Conservation (phyloP, 2,113 vertebrate species). For the Bubo blakistoni region DNA sequence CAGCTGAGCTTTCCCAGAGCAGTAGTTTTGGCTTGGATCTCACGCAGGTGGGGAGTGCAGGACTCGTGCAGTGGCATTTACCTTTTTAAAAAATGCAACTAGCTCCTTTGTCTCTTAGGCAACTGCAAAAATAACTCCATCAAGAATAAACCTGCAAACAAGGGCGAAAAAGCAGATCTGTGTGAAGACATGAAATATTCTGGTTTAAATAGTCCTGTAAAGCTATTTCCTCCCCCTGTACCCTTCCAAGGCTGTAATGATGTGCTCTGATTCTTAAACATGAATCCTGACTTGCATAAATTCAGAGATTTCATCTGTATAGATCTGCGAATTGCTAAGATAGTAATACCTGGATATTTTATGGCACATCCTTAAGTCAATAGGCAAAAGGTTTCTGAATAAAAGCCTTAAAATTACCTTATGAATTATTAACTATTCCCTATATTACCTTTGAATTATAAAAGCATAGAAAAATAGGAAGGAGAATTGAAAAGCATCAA, state of each 20-base stretch:
- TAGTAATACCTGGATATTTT: slow-evolving; percentile 71
- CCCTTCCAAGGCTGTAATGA: slow-evolving; percentile 20
- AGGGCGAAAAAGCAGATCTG: slow-evolving; percentile 58
- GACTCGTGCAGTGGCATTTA: not conserved
- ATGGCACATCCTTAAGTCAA: slow-evolving; percentile 74
- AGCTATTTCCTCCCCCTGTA: slow-evolving; percentile 46
- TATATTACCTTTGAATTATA: slow-evolving; percentile 75
- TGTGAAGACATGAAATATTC: slow-evolving; percentile 51
- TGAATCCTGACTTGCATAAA: slow-evolving; percentile 57
- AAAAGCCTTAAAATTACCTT: slow-evolving; percentile 76
- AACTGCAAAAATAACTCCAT: slow-evolving; percentile 57
- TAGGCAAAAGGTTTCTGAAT: slow-evolving; percentile 73
- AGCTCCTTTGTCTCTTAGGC: slow-evolving; percentile 54
- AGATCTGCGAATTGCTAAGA: slow-evolving; percentile 50
- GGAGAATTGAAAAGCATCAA: slow-evolving; percentile 75
- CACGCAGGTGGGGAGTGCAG: not conserved
- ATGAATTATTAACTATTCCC: slow-evolving; percentile 78
- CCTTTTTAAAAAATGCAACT: slow-evolving; percentile 19
- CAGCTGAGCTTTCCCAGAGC: not conserved
- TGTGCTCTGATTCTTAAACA: slow-evolving; percentile 46
- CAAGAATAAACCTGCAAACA: slow-evolving; percentile 60
- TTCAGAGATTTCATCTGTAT: slow-evolving; percentile 36
- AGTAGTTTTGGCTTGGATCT: not conserved
- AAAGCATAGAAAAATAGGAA: slow-evolving; percentile 68
- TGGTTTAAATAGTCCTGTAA: slow-evolving; percentile 46